Evolutionary conservation across 1,140 invertebrate species (phyloP).

Genomic region (Sycobia sp.): DNA sequence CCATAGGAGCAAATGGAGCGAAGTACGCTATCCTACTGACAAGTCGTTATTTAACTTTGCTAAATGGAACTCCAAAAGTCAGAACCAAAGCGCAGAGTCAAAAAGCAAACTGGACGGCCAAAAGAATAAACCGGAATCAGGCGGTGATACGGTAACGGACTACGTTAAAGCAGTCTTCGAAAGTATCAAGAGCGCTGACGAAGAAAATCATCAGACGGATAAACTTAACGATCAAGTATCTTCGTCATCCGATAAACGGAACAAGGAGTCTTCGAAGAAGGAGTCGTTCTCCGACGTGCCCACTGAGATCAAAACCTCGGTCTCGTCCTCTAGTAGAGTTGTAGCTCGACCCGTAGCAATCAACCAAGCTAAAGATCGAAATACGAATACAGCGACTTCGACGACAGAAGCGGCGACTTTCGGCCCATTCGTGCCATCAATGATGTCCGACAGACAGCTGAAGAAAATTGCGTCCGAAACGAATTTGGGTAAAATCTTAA

Average conservation of each 20-base stretch:
- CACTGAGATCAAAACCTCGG: slow-evolving; percentile 9
- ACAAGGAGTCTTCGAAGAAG: slow-evolving; percentile 43
- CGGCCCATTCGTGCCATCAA: slow-evolving; percentile 21
- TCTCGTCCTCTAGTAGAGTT: slow-evolving; percentile 8
- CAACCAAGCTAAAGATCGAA: not conserved
- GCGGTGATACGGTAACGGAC: slow-evolving; percentile 42
- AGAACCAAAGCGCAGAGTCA: not conserved
- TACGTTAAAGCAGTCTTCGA: slow-evolving; percentile 59
- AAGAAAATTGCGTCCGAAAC: slow-evolving; percentile 41
- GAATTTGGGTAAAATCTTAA: slow-evolving; percentile 64
- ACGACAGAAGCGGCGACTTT: slow-evolving; percentile 28
- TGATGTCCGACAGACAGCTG: slow-evolving; percentile 7
- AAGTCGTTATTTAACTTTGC: slow-evolving; percentile 42
- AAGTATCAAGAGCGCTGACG: slow-evolving; percentile 52
- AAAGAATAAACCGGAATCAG: slow-evolving; percentile 4
- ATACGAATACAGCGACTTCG: slow-evolving; percentile 17
- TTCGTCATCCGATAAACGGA: not conserved
- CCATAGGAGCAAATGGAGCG: slow-evolving; percentile 53
- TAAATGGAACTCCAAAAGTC: slow-evolving; percentile 37
- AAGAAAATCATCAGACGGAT: slow-evolving; percentile 35
- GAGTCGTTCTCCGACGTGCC: not conserved
- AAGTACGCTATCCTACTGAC: slow-evolving; percentile 49
- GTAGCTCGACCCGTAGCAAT: not conserved
- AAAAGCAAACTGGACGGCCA: not conserved
- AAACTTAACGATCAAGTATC: slow-evolving; percentile 25